A percentile compares a stretch with the other conserved stretches of the same genome.
Conservation (phyloP, 2,888 invertebrate species). For the Poecilobothrus nobilitatus region DNA sequence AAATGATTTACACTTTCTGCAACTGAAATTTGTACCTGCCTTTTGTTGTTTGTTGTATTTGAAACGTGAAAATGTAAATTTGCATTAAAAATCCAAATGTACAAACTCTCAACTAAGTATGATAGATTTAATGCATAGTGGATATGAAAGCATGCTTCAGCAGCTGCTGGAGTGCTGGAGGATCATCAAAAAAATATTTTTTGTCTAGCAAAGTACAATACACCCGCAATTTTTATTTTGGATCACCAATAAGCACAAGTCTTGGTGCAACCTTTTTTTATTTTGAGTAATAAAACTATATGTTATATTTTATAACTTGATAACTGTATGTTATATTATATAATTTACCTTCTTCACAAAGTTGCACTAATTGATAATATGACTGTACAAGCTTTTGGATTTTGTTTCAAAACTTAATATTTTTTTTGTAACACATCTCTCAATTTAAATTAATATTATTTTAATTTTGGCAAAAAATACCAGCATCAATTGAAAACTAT, state of each 20-base stretch:
- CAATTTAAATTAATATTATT: conserved; percentile 7
- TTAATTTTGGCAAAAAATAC: not conserved
- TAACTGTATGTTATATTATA: too few relatives aligned
- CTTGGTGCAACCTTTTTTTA: not conserved
- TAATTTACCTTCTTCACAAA: too few relatives aligned
- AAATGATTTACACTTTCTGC: conserved; percentile 2
- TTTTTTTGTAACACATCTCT: conserved; percentile 9
- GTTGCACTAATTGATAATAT: not conserved
- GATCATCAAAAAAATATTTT: conserved; percentile 11
- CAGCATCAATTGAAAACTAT: conserved; percentile 9
- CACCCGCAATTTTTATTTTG: not conserved
- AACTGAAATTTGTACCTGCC: not conserved
- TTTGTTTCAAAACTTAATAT: conserved; percentile 8
- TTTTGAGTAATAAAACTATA: not conserved
- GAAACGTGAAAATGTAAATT: conserved; percentile 11
- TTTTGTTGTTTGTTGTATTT: not conserved
- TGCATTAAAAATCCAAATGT: conserved; percentile 12
- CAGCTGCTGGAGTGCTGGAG: conserved; percentile 7
- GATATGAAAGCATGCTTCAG: conserved; percentile 10
- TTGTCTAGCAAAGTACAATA: not conserved
- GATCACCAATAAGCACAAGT: not conserved
- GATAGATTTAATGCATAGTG: too few relatives aligned
- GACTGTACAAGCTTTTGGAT: conserved; percentile 10
- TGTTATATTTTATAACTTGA: not conserved
- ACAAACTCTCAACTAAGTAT: not conserved